phyloP scores from a whole-genome alignment of 1,140 invertebrate species.

The Leptonema lineaticorne region DNA sequence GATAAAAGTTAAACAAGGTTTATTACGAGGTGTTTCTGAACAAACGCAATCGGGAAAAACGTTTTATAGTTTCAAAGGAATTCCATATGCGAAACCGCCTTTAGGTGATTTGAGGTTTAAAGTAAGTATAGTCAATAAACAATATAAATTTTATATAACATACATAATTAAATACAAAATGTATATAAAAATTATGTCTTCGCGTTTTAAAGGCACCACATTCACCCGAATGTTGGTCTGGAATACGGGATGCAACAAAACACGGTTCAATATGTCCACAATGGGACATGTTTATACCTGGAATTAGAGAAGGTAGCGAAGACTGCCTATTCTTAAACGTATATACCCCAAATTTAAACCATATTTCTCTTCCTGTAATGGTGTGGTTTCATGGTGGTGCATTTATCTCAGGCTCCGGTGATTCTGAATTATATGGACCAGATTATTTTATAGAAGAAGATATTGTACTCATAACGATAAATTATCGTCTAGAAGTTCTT shows the following conservation, averaged over 20 bases:
- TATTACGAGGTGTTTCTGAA: not conserved
- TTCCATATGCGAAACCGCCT: not conserved
- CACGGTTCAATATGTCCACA: conserved; percentile 44
- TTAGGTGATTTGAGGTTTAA: not conserved
- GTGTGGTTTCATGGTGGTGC: conserved; percentile 68
- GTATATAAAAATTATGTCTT: not conserved
- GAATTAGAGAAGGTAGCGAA: conserved; percentile 42
- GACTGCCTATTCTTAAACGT: conserved; percentile 50
- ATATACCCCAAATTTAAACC: conserved; percentile 44
- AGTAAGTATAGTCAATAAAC: not conserved
- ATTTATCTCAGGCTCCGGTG: conserved; percentile 60
- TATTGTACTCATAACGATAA: conserved; percentile 67
- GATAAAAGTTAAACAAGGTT: not conserved
- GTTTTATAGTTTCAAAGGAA: not conserved
- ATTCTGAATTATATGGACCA: conserved; percentile 57
- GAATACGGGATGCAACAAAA: conserved; percentile 47
- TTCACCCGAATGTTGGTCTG: conserved; percentile 51
- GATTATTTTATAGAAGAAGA: conserved; percentile 65
- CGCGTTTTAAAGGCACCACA: conserved; percentile 49
- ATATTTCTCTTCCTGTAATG: conserved; percentile 58
- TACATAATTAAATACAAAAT: not conserved
- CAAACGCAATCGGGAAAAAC: not conserved
- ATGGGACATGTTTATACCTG: not conserved
- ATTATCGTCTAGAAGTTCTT: conserved; percentile 65
- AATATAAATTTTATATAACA: not conserved